A percentile compares a stretch with the other conserved stretches of the same genome.
These are phyloP conservation scores for Dione juno DNA, from an alignment of 2,888 invertebrate species.

Conservation along the genomic window DNA sequence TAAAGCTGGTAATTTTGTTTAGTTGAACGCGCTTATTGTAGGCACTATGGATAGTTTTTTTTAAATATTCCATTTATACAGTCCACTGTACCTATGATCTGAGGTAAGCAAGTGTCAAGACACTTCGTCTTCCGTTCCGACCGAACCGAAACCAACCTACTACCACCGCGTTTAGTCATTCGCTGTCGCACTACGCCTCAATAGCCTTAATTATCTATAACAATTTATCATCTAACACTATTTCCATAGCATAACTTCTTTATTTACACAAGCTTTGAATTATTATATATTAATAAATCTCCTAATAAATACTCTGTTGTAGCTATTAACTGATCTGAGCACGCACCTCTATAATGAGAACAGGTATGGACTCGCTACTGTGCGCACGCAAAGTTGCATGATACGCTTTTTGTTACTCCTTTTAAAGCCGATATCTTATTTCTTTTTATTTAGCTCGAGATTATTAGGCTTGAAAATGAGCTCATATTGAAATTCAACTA, in stretches of 20 bases:
- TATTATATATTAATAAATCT: constrained; percentile 47
- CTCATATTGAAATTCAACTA: constrained; percentile 43
- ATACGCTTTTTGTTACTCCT: constrained; percentile 39
- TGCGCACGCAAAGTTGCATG: constrained; percentile 79
- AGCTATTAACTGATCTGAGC: constrained; percentile 49
- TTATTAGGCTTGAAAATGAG: constrained; percentile 46
- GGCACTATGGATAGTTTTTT: too few species aligned
- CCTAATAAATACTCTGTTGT: constrained; percentile 42
- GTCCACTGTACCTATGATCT: too few species aligned
- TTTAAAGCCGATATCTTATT: constrained; percentile 29
- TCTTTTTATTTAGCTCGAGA: constrained; percentile 36
- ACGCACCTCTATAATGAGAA: constrained; percentile 52
- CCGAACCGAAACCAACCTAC: too few species aligned
- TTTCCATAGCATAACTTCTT: neutral
- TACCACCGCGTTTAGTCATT: too few species aligned
- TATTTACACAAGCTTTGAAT: constrained; percentile 10
- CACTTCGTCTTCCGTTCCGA: too few species aligned
- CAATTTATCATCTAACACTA: neutral
- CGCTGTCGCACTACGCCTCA: too few species aligned
- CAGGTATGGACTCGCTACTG: constrained; percentile 49
- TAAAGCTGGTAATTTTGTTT: too few species aligned
- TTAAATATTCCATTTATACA: too few species aligned
- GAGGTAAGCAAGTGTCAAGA: too few species aligned
- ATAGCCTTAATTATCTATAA: too few species aligned
- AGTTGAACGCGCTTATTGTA: too few species aligned